phyloP scores from a whole-genome alignment of 2,888 invertebrate species.

The Smittia aterrima region DNA sequence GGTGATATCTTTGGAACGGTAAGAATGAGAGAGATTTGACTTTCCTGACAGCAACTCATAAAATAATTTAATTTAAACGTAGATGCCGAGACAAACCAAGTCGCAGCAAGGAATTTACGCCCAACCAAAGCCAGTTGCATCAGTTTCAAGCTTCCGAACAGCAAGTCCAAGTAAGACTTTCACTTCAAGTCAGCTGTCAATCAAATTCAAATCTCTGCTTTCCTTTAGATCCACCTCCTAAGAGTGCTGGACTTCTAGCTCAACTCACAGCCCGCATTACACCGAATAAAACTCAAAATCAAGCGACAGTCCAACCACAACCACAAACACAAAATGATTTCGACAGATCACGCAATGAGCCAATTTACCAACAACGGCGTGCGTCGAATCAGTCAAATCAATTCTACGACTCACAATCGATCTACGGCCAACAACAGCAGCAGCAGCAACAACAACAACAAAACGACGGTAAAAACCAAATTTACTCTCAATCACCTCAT shows the following conservation, averaged over 20 bases:
- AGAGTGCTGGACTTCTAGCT: constrained; percentile 53
- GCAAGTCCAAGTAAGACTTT: constrained; percentile 47
- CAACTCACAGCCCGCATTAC: constrained; percentile 52
- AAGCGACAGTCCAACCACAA: constrained; percentile 45
- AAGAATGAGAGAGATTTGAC: not conserved
- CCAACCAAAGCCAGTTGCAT: constrained; percentile 53
- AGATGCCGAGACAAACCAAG: constrained; percentile 34
- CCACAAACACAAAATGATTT: constrained; percentile 43
- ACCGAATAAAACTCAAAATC: constrained; percentile 45
- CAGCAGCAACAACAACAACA: constrained; percentile 47
- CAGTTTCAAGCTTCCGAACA: constrained; percentile 54
- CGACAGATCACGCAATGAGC: constrained; percentile 43
- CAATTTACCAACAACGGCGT: constrained; percentile 39
- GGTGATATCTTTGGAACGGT: constrained; percentile 36
- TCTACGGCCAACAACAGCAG: constrained; percentile 46
- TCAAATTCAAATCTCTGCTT: no score
- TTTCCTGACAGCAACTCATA: not conserved
- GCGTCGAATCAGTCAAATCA: constrained; percentile 45
- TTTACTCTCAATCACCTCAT: constrained; percentile 60
- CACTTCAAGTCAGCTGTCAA: not conserved
- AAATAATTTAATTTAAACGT: no score
- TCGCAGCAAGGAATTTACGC: constrained; percentile 51
- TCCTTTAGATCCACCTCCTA: constrained; percentile 49
- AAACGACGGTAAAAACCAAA: constrained; percentile 48
- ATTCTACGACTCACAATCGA: constrained; percentile 44